Evolutionary conservation across 2,888 invertebrate species (phyloP).

Genomic region (Ochropleura plecta): DNA sequence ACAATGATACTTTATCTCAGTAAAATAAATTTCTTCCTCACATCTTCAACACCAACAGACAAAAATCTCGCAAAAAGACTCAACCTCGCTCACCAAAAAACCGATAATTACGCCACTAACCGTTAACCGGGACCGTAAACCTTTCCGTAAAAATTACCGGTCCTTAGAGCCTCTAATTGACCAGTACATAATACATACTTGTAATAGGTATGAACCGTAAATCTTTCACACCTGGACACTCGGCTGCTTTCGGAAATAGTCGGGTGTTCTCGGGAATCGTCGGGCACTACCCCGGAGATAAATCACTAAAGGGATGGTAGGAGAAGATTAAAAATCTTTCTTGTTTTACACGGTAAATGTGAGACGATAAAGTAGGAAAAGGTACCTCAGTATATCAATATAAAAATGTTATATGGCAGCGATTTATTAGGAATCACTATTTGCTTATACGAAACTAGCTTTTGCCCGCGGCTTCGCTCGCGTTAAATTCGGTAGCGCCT

Average conservation of each 20-base stretch:
- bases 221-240: slow-evolving; percentile 70
- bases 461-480: no score
- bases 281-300: slow-evolving; percentile 57
- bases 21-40: background rate
- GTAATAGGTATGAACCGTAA: slow-evolving; percentile 58
- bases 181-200: slow-evolving; percentile 60
- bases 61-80: background rate
- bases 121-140: slow-evolving; percentile 37
- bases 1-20: background rate
- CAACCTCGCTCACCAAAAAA: slow-evolving; percentile 9
- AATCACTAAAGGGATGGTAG: slow-evolving; percentile 66
- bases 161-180: slow-evolving; percentile 62
- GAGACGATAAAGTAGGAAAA: slow-evolving; percentile 4
- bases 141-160: slow-evolving; percentile 52
- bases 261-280: slow-evolving; percentile 49
- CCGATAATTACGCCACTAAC: slow-evolving; percentile 43
- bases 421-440: background rate
- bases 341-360: slow-evolving; percentile 49
- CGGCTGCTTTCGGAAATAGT: slow-evolving; percentile 54
- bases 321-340: slow-evolving; percentile 67
- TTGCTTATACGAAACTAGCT: background rate
- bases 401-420: background rate
- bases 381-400: background rate
- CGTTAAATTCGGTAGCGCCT: no score
- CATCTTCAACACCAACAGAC: background rate